Evolutionary conservation across 2,113 vertebrate species (phyloP).

Genomic region (Danionella cerebrum): DNA sequence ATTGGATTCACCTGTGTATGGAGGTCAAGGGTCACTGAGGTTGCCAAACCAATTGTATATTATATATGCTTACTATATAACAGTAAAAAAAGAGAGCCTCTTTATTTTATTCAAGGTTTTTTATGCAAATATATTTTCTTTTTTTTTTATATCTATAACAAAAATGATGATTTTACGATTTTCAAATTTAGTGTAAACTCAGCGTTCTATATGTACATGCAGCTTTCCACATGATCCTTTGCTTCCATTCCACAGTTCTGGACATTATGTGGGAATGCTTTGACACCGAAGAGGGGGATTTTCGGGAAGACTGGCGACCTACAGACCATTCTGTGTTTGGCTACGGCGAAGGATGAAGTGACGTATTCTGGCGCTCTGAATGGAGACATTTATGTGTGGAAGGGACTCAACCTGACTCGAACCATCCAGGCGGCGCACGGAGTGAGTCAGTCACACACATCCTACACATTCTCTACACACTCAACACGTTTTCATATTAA

Average conservation of each 20-base stretch:
- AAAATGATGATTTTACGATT: too few species aligned
- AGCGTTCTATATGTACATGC: too few species aligned
- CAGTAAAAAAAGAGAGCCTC: too few species aligned
- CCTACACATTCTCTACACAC: background rate
- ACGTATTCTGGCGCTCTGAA: conserved; percentile 94
- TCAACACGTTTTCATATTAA: too few species aligned
- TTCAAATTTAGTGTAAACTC: too few species aligned
- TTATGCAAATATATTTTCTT: background rate
- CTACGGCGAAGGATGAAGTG: conserved; percentile 86
- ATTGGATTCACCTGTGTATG: too few species aligned
- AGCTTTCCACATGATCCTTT: too few species aligned
- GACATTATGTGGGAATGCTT: conserved; percentile 87
- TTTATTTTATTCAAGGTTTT: background rate
- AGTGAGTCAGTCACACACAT: conserved; percentile 62
- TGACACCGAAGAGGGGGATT: conserved; percentile 89
- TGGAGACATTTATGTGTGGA: conserved; percentile 95
- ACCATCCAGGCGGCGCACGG: conserved; percentile 91
- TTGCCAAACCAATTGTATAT: too few species aligned
- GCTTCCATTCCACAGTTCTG: conserved; percentile 75
- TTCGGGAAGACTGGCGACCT: conserved; percentile 94
- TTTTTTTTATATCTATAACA: background rate
- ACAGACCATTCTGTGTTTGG: conserved; percentile 93
- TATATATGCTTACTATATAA: too few species aligned
- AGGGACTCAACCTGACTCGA: conserved; percentile 75
- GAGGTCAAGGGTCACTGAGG: too few species aligned